A percentile compares a stretch with the other conserved stretches of the same genome.
Evolutionary conservation across 35 echinoderm and acorn worm genomes (phyloP).

Genomic region (Apostichopus californicus): DNA sequence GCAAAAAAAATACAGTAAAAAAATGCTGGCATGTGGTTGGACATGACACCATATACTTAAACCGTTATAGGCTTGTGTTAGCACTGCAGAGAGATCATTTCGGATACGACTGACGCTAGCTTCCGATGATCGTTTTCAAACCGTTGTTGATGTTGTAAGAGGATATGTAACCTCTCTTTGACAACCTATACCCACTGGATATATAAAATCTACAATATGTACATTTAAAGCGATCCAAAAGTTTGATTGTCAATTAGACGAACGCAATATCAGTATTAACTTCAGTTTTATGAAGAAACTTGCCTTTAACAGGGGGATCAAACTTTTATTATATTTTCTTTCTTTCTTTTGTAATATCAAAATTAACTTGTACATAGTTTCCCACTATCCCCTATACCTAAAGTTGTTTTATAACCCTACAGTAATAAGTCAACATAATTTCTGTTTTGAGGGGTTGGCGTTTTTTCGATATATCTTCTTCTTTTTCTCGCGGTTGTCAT

Average conservation of each 20-base stretch:
- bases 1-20: too few relatives aligned
- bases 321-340: constrained; percentile 23
- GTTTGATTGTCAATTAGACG: not conserved
- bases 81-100: too few relatives aligned
- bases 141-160: too few relatives aligned
- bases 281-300: constrained; percentile 34
- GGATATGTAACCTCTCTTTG: too few relatives aligned
- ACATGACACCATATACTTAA: too few relatives aligned
- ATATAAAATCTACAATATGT: too few relatives aligned
- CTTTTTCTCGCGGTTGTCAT: not conserved
- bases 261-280: constrained; percentile 12
- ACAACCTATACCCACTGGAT: too few relatives aligned
- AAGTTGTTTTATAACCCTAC: not conserved
- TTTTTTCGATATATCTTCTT: not conserved
- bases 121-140: too few relatives aligned
- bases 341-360: not conserved
- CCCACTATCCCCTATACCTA: not conserved
- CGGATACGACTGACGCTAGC: too few relatives aligned
- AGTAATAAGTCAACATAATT: not conserved
- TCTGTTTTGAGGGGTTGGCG: not conserved
- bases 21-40: too few relatives aligned
- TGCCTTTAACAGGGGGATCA: constrained; percentile 31
- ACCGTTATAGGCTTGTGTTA: too few relatives aligned
- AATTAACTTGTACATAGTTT: not conserved
- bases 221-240: too few relatives aligned